Base-by-base conservation (phyloP, 1,140 invertebrate species). In the Sminthurinus signatus region DNA sequence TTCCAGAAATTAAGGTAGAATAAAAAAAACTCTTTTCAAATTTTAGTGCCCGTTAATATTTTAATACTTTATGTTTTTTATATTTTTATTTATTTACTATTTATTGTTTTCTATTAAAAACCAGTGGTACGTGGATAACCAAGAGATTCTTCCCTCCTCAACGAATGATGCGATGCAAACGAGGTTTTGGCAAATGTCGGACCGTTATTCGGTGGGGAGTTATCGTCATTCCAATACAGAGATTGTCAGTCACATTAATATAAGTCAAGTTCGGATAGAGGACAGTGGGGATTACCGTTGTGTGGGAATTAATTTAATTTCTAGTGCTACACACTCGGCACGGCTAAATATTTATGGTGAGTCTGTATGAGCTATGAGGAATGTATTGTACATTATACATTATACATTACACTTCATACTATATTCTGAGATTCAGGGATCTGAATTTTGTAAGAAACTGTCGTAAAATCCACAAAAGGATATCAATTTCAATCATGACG, bases 211-310 rank as follows among this genome's bases (percentile, higher is more conserved):
- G 5, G 39, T 66, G 31, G 64, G 64, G 10, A 66, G 64, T 32
- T 66, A 59, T 32, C 51, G 55, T 2, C 59, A 57, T 2, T 58
- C 27, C 39, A 51, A 43, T 8, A 27, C 39, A 31, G 77, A 79
- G 62, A 75, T 81, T 31, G 74, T 80, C 32, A 80, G 79, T 66
- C 77, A 76, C 64, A 75, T 82, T 25, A 81, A 81, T 70, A 81
- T 82, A 15, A 75, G 74, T 12, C 74, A 72, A 15, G 74, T 81
- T 0, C 68, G 72, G 21, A 74, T 80, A 0, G 72, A 78, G 56
- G 77, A 79, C 61, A 78, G 78, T 8, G 80, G 81, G 75, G 68
- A 79, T 77, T 57, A 79, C 21, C 57, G 31, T 4, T 81, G 80
- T 68, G 64, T 65, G 15, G 78, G 77, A 2, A 65, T 52, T 2